Percentiles rank a stretch among this genome's conserved stretches.
Evolutionary conservation across 2,888 invertebrate species (phyloP).

Genomic region (Leistus spinibarbis): DNA sequence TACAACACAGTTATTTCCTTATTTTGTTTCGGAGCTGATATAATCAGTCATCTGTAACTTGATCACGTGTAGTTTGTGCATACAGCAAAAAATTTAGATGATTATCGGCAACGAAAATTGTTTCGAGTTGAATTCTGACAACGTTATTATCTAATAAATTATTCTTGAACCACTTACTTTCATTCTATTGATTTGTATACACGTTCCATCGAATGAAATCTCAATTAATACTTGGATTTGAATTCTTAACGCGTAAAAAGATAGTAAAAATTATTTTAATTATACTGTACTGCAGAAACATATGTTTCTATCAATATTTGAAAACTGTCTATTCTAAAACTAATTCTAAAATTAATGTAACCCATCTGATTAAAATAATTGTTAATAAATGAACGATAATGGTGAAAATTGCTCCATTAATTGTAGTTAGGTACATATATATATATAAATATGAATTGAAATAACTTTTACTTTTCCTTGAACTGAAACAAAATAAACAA

Average conservation of each 20-base stretch:
- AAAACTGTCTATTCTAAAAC: no score
- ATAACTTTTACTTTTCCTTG: slow-evolving; percentile 13
- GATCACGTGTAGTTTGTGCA: slow-evolving; percentile 22
- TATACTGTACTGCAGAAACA: no score
- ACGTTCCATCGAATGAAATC: background rate
- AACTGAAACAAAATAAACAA: background rate
- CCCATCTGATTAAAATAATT: no score
- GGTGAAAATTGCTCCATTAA: no score
- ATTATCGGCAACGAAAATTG: slow-evolving; percentile 29
- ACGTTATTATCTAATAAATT: slow-evolving; percentile 23
- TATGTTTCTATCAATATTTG: no score
- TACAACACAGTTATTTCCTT: slow-evolving; percentile 33
- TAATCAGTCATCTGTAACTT: slow-evolving; percentile 32
- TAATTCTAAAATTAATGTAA: no score
- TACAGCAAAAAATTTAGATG: slow-evolving; percentile 28
- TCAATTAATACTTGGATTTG: background rate
- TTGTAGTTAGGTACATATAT: no score
- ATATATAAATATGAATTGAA: background rate
- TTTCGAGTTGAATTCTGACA: slow-evolving; percentile 26
- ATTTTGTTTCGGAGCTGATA: slow-evolving; percentile 27
- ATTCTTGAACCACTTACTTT: slow-evolving; percentile 5
- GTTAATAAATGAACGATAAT: no score
- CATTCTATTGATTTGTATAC: background rate
- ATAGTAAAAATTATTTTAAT: no score
- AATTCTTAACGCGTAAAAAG: background rate